Base-by-base conservation (phyloP, 2,888 invertebrate species). In the Choreutis nemorana region DNA sequence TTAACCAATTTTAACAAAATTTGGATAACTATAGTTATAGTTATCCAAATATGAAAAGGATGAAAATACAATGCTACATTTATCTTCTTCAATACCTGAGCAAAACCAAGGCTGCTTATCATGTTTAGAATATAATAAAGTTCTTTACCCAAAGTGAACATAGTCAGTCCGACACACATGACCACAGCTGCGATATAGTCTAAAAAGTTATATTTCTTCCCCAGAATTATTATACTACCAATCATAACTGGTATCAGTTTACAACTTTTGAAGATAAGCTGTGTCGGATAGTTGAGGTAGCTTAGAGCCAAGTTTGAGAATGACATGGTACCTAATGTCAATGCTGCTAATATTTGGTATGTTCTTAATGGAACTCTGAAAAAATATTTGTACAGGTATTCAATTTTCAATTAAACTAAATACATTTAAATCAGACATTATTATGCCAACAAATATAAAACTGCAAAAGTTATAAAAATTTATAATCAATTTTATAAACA, bases 221-320 rank as follows among this genome's bases (percentile, higher is more conserved):
- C 88, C 72, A 97, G 89, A 50, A 97, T 96, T 27, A 97, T 55
- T 41, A 97, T 91, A 42, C 96, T 94, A 12, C 97, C 97, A 36
- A 95, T 85, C 59, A 98, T 84, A 0, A 97, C 97, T 0, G 97
- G 97, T 46, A 97, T 94, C 0, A 97, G 81, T 63, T 98, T 98
- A 65, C 97, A 98, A 60, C 96, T 96, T 64, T 97, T 97, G 60
- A 98, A 98, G 48, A 97, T 97, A 23, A 97, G 88, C 80, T 96
- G 95, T 0, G 97, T 97, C 0, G 97, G 97, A 65, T 97, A 98
- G 66, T 97, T 98, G 7, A 98, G 80, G 62, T 94, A 96, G 27
- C 93, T 95, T 7, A 97, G 81, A 1, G 97, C 94, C 3, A 95
- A 86, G 66, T 98, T 98, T 1, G 97, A 97, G 37, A 97, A 83